These are phyloP conservation scores for Lordiphosa collinella DNA, from an alignment of 1,140 invertebrate genomes.

Conservation along the genomic window DNA sequence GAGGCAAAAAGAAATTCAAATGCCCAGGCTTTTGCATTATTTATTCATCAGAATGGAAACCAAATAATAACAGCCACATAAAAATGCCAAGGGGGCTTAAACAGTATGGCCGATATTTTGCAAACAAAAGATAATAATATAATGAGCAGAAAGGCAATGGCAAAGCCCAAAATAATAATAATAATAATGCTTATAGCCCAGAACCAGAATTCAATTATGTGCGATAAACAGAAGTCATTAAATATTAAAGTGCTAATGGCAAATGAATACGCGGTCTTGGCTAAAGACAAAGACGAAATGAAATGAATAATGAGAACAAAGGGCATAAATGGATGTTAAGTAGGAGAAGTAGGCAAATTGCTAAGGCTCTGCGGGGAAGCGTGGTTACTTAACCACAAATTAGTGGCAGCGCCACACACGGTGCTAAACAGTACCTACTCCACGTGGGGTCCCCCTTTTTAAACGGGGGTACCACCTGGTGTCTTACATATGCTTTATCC, in stretches of 20 bases:
- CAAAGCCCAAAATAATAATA: background rate
- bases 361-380: background rate
- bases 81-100: conserved; percentile 41
- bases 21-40: conserved; percentile 51
- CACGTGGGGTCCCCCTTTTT: no score
- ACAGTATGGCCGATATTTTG: conserved; percentile 57
- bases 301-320: conserved; percentile 9
- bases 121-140: conserved; percentile 76
- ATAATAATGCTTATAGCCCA: no score
- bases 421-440: no score
- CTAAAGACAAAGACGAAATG: conserved; percentile 8
- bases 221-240: conserved; percentile 73
- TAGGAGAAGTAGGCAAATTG: conserved; percentile 12
- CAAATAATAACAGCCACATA: conserved; percentile 59
- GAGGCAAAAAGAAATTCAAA: conserved; percentile 6
- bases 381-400: conserved; percentile 7
- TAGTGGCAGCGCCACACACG: conserved; percentile 6
- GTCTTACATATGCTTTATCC: conserved; percentile 28
- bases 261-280: conserved; percentile 38
- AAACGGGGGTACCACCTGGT: conserved; percentile 13
- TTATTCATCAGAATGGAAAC: conserved; percentile 63
- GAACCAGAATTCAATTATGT: conserved; percentile 62
- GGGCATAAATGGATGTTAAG: background rate
- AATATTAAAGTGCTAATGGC: conserved; percentile 73
- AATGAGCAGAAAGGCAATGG: conserved; percentile 51